Evolutionary conservation across 2,797 vertebrate genomes (phyloP).

Genomic region (Astyanax mexicanus): DNA sequence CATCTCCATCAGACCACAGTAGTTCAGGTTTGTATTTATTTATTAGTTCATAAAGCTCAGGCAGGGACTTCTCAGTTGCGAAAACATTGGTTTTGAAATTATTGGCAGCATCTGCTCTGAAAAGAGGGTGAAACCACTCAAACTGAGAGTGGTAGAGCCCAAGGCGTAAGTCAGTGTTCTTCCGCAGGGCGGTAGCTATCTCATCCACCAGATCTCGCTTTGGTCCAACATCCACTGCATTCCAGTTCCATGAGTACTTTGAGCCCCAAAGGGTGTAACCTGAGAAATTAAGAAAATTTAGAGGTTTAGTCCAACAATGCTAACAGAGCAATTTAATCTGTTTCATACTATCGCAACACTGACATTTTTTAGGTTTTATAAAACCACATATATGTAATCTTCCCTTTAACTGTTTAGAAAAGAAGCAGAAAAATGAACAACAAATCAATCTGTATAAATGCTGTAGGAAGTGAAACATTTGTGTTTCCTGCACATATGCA

Average conservation of each 20-base stretch:
- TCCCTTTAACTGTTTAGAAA: no score
- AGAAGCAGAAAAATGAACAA: neutral
- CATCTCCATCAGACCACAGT: constrained; percentile 94
- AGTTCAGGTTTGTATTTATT: constrained; percentile 88
- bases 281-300: constrained; percentile 62
- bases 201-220: constrained; percentile 88
- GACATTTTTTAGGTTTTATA: neutral
- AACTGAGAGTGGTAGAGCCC: constrained; percentile 97
- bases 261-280: constrained; percentile 96
- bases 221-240: constrained; percentile 88
- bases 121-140: constrained; percentile 96
- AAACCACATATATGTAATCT: no score
- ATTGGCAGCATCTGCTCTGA: constrained; percentile 78
- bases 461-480: no score
- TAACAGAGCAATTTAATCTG: no score
- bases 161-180: constrained; percentile 80
- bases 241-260: constrained; percentile 95
- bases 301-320: neutral
- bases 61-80: constrained; percentile 84
- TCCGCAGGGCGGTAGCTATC: constrained; percentile 81
- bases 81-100: constrained; percentile 82
- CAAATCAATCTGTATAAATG: neutral
- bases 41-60: constrained; percentile 92
- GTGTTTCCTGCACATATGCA: no score
- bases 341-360: neutral